Base-by-base conservation (phyloP, 2,797 vertebrate species). In the Lagorchestes hirsutus region DNA sequence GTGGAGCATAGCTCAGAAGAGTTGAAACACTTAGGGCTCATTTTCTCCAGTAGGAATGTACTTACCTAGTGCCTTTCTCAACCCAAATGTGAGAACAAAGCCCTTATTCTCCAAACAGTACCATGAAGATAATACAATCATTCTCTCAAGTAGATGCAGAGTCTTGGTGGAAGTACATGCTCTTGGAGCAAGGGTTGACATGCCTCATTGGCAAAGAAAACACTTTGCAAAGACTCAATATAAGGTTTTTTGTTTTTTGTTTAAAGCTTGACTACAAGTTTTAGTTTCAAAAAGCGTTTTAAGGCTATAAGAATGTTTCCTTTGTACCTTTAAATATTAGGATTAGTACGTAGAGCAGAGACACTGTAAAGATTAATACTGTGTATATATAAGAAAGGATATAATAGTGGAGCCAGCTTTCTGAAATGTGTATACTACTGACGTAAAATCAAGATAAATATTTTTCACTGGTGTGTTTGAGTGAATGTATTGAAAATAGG, bases 251-350 rank as follows among this genome's bases (percentile, higher is more conserved):
- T 82, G n/a, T 82, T 40, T 46, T 82, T 50, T 91, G 12, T 87
- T 90, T 62, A 22, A 95, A 97, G 24, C 27, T 95, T 97, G 12
- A 92, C 95, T 96, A 93, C 56, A 67, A 95, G 92, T 57, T 97
- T 93, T 96, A 97, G 93, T 93, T 97, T 97, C 95, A 96, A 46
- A 95, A 93, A 95, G 56, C 91, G 93, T 90, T 96, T 97, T 91
- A 96, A 96, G 57, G 54, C 50, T 91, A 46, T 52, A 90, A 91
- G 11, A 57, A 27, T 90, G 8, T 97, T 97, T 93, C 58, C 92
- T 92, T 57, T 87, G 74, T 96, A 62, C 95, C 54, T 96, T 97
- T 97, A 97, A 97, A 97, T 92, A 55, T 95, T 54, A 95, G 58
- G 24, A 58, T 97, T 97, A 95, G 93, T 31, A 92, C 5, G 22